phyloP scores from a whole-genome alignment of 2,113 vertebrate species.

The Platysternon megacephalum region DNA sequence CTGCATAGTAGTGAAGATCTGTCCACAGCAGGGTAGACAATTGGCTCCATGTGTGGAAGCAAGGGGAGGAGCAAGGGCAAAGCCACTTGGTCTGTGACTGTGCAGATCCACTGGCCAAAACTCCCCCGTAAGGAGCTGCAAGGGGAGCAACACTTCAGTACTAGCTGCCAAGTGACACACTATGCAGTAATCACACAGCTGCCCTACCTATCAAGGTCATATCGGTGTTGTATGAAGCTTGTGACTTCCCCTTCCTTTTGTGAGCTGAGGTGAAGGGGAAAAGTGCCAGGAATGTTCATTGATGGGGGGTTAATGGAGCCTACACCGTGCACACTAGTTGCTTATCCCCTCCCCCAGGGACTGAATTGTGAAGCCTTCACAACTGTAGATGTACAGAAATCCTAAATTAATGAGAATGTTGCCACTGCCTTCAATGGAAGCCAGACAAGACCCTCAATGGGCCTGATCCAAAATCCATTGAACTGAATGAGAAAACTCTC shows the following conservation, averaged over 20 bases:
- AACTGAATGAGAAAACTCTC: background rate
- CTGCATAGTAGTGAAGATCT: background rate
- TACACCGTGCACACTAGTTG: background rate
- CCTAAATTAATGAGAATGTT: background rate
- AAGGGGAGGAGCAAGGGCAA: background rate
- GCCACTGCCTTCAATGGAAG: background rate
- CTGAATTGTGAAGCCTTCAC: background rate
- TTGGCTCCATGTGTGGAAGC: background rate
- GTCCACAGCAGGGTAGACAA: background rate
- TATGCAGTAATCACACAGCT: background rate
- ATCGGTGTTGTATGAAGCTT: background rate
- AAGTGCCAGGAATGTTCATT: background rate
- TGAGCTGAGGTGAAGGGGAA: background rate
- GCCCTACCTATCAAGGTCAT: background rate
- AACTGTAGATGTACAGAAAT: background rate
- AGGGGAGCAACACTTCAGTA: background rate
- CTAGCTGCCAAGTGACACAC: background rate
- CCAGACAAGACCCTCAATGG: background rate
- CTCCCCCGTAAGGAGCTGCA: background rate
- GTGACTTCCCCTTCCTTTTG: background rate
- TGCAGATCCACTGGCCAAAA: background rate
- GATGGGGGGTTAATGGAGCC: no score
- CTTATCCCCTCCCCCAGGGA: background rate
- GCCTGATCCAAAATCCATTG: background rate
- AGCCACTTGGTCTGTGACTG: background rate